Evolutionary conservation across 2,888 invertebrate species (phyloP).

Genomic region (Eristalis pertinax): DNA sequence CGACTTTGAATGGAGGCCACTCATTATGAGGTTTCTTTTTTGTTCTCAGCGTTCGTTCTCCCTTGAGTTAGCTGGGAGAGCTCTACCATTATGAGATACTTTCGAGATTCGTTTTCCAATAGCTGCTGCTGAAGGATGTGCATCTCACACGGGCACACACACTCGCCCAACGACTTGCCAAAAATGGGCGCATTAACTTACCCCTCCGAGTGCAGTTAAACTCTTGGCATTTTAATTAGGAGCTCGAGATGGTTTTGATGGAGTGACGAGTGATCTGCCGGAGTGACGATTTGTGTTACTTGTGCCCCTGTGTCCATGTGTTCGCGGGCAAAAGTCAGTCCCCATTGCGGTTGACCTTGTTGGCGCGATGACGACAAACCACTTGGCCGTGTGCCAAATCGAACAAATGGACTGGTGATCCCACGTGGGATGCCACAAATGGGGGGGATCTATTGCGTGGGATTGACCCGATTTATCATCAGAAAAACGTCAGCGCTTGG

Average conservation of each 20-base stretch:
- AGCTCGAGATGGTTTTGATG: slow-evolving; percentile 9
- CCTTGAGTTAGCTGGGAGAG: background rate
- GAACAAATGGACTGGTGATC: background rate
- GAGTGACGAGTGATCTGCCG: background rate
- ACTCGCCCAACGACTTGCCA: background rate
- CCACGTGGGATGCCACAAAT: background rate
- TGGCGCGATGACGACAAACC: background rate
- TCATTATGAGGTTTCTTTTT: slow-evolving; percentile 28
- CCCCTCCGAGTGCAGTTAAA: slow-evolving; percentile 20
- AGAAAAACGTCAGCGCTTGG: background rate
- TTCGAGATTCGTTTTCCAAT: background rate
- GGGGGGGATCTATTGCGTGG: background rate
- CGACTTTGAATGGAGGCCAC: slow-evolving; percentile 40
- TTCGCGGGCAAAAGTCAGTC: background rate
- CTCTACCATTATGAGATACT: background rate
- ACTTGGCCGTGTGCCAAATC: background rate
- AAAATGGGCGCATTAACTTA: background rate
- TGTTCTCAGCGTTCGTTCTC: background rate
- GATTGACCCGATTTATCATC: background rate
- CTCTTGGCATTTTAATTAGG: slow-evolving; percentile 53
- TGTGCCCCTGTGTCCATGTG: too few species aligned
- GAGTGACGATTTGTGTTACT: too few species aligned
- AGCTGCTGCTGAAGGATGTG: background rate
- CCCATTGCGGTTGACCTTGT: background rate
- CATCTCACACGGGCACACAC: background rate